A percentile compares a stretch with the other conserved stretches of the same genome.
Evolutionary conservation across 2,888 invertebrate species (phyloP).

Genomic region (Melanostoma mellinum): DNA sequence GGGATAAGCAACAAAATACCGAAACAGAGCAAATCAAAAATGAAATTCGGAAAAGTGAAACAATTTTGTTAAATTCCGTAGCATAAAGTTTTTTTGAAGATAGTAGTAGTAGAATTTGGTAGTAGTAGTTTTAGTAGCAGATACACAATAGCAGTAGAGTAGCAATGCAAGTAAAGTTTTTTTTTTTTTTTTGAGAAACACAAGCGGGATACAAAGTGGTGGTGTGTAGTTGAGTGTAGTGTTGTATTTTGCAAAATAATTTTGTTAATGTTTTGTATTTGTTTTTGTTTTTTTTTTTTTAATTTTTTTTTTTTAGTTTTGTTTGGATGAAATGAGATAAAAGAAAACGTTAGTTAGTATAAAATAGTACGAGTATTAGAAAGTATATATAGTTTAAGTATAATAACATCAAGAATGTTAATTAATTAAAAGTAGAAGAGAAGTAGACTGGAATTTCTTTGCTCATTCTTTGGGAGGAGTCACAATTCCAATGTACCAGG

Average conservation of each 20-base stretch:
- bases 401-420: slow-evolving; percentile 64
- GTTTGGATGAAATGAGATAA: slow-evolving; percentile 68
- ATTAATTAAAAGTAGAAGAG: slow-evolving; percentile 65
- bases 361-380: slow-evolving; percentile 51
- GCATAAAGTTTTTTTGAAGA: slow-evolving; percentile 25
- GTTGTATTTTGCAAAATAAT: slow-evolving; percentile 42
- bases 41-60: slow-evolving; percentile 20
- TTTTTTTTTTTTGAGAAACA: slow-evolving; percentile 44
- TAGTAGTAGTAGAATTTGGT: slow-evolving; percentile 24
- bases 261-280: slow-evolving; percentile 36
- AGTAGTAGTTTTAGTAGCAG: slow-evolving; percentile 43
- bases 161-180: slow-evolving; percentile 54
- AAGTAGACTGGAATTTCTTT: slow-evolving; percentile 56
- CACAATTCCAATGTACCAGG: slow-evolving; percentile 56
- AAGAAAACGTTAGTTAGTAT: slow-evolving; percentile 59
- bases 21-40: slow-evolving; percentile 35
- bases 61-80: no score
- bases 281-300: slow-evolving; percentile 30
- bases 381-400: slow-evolving; percentile 42
- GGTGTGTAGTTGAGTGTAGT: slow-evolving; percentile 59
- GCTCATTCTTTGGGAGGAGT: slow-evolving; percentile 38
- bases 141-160: slow-evolving; percentile 55
- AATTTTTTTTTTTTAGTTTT: slow-evolving; percentile 20
- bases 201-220: slow-evolving; percentile 61
- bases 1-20: slow-evolving; percentile 31